Evolutionary conservation across 2,888 invertebrate species (phyloP).

Genomic region (Aproaerema taeniolella): DNA sequence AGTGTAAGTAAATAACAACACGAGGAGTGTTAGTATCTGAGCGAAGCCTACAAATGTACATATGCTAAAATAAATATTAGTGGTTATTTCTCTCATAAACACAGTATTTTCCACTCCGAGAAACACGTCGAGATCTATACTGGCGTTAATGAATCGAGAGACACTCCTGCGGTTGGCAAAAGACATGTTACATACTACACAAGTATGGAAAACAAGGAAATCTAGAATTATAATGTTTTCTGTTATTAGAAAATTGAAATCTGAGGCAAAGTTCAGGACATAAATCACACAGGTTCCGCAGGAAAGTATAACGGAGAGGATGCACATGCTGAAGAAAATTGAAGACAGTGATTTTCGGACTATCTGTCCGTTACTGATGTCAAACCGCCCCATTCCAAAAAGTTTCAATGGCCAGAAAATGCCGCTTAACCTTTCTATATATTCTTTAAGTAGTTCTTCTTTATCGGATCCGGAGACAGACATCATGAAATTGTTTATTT

Average conservation of each 20-base stretch:
- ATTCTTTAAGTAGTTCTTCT: constrained; percentile 30
- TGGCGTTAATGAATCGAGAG: constrained; percentile 30
- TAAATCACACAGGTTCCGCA: constrained; percentile 30
- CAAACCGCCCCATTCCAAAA: constrained; percentile 40
- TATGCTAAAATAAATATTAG: constrained; percentile 23
- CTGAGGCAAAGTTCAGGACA: too few relatives aligned
- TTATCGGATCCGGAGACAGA: constrained; percentile 14
- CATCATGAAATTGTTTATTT: too few relatives aligned
- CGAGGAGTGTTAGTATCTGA: constrained; percentile 22
- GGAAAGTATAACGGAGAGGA: constrained; percentile 25
- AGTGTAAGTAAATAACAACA: constrained; percentile 17
- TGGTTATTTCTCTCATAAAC: constrained; percentile 40
- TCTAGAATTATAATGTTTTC: constrained; percentile 34
- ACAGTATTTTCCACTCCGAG: constrained; percentile 45
- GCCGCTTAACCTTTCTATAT: constrained; percentile 25
- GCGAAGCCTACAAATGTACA: constrained; percentile 23
- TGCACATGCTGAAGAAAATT: constrained; percentile 21
- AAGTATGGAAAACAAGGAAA: constrained; percentile 32
- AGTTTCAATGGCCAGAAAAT: constrained; percentile 28
- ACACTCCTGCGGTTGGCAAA: constrained; percentile 34
- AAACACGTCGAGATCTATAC: constrained; percentile 42
- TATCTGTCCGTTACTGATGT: constrained; percentile 36
- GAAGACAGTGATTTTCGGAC: constrained; percentile 27
- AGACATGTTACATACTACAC: constrained; percentile 33
- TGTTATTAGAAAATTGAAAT: constrained; percentile 31